Base-by-base conservation (phyloP, 1,140 invertebrate species). In the Drosophila repletoides region DNA sequence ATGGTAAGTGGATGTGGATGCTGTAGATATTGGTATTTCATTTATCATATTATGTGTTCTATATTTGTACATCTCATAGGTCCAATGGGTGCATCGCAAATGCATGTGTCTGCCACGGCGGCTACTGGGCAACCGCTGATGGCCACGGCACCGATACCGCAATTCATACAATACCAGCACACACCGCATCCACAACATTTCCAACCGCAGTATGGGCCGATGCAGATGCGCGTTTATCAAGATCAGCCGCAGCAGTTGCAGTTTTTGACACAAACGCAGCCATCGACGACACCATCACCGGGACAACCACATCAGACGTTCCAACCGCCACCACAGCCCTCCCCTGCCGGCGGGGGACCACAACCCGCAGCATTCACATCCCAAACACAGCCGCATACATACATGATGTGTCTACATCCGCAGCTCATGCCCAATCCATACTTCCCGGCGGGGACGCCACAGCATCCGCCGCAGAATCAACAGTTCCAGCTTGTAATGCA, bases 81-180 rank as follows among this genome's bases (percentile, higher is more conserved):
- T 68, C 92, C 92, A 22, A 92, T 94, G 92, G 89, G 91, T 91
- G 71, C 91, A 92, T 89, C 92, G 2, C 94, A 94, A 76, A 94
- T 95, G 92, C 94, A 95, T 83, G 94, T 95, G 6, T 92, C 93
- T 7, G 93, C 93, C 0, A 93, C 94, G 14, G 92, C 94, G 31
- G 95, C 95, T 33, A 97, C 96, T 28, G 96, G 96, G 0, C 96
- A 96, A 86, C 96, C 96, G 3, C 91, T 97, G 45, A 91, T 97
- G 70, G 94, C 95, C 24, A 93, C 95, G 6, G 94, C 93, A 9
- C 95, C 93, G 6, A 93, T 92, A 74, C 92, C 87, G 55, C 93
- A 92, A 84, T 91, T 94, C 77, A 90, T 91, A 51, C 92, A 91
- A 5, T 93, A 94, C 88, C 92, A 93, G 66, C 93, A 93, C 73